Percentiles rank a stretch among this genome's conserved stretches.
These are phyloP conservation scores for Thaumetopoea pityocampa DNA, from an alignment of 1,140 invertebrate genomes.

Conservation along the genomic window DNA sequence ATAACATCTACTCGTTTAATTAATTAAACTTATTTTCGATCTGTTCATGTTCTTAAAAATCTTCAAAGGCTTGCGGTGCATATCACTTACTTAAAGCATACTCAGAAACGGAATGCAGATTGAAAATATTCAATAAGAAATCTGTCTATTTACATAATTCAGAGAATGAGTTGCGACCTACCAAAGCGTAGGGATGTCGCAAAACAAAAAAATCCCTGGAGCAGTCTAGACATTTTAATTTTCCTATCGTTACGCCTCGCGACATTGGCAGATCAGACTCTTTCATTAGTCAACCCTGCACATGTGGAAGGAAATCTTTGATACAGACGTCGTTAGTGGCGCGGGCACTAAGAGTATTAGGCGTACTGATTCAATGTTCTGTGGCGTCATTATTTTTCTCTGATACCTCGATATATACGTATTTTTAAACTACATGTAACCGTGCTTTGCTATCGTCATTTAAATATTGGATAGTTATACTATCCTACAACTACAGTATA, in stretches of 20 bases:
- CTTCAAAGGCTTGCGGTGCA: too few relatives aligned
- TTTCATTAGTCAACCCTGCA: constrained; percentile 49
- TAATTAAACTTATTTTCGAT: constrained; percentile 23
- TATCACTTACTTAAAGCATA: too few relatives aligned
- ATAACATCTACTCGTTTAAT: constrained; percentile 20
- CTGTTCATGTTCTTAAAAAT: too few relatives aligned
- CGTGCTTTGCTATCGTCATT: too few relatives aligned
- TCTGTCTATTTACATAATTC: constrained; percentile 15
- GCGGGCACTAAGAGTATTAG: constrained; percentile 42
- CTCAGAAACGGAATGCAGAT: constrained; percentile 1
- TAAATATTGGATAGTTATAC: too few relatives aligned
- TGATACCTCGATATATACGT: too few relatives aligned
- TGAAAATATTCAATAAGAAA: constrained; percentile 14
- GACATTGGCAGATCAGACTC: constrained; percentile 45
- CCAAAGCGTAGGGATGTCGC: constrained; percentile 26
- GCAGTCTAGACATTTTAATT: constrained; percentile 67
- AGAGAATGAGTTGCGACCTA: constrained; percentile 24
- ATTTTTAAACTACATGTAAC: too few relatives aligned
- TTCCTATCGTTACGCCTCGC: constrained; percentile 52
- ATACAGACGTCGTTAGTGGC: constrained; percentile 51
- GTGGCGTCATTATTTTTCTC: constrained; percentile 14
- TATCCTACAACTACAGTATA: too few relatives aligned
- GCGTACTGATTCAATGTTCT: constrained; percentile 14
- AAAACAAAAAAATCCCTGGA: constrained; percentile 45
- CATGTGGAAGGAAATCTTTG: constrained; percentile 56